These are phyloP conservation scores for Synergus umbraculus DNA, from an alignment of 2,888 invertebrate species.

Conservation along the genomic window DNA sequence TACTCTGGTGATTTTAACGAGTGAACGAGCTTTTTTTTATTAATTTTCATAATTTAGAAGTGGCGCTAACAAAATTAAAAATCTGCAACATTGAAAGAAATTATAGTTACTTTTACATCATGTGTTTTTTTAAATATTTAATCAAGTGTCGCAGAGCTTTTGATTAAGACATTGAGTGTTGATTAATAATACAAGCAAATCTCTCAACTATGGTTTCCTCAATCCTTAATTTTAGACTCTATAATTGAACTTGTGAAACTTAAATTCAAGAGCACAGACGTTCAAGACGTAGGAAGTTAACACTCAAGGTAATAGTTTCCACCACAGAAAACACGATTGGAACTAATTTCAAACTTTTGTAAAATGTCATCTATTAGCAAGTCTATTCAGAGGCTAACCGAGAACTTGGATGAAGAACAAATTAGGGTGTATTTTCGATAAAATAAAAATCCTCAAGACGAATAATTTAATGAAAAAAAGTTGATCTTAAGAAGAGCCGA, in stretches of 20 bases:
- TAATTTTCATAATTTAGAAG: no score
- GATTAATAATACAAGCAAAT: background rate
- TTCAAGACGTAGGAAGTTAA: constrained; percentile 15
- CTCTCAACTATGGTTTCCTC: constrained; percentile 27
- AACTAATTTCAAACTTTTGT: constrained; percentile 34
- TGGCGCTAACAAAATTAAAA: no score
- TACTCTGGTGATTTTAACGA: no score
- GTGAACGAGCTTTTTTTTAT: no score
- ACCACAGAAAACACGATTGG: constrained; percentile 4
- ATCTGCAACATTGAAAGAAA: background rate
- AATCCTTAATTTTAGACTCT: constrained; percentile 36
- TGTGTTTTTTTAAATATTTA: background rate
- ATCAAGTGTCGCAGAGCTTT: background rate
- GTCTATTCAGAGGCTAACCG: background rate
- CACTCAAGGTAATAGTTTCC: constrained; percentile 25
- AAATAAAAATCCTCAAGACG: no score
- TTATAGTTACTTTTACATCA: background rate
- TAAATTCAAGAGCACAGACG: constrained; percentile 13
- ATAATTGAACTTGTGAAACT: constrained; percentile 9
- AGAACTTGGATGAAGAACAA: background rate
- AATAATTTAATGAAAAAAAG: background rate
- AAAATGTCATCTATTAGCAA: background rate
- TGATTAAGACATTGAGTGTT: background rate
- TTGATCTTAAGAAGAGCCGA: background rate
- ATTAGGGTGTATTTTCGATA: no score